phyloP scores from a whole-genome alignment of 2,888 invertebrate genomes.

The Strigamia transsilvanica region DNA sequence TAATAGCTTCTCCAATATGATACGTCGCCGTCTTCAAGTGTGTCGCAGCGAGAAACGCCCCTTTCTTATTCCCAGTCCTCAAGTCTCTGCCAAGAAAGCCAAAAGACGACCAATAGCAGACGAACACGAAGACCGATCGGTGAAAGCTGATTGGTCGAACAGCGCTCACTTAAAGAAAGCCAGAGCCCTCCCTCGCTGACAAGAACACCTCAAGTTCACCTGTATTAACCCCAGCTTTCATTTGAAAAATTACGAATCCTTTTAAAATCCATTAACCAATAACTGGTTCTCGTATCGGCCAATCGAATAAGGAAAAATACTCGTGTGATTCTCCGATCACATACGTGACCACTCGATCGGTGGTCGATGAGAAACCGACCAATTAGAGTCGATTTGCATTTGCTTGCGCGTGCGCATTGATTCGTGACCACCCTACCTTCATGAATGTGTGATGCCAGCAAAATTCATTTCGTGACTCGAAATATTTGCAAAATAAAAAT shows the following conservation, averaged over 20 bases:
- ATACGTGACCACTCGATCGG: constrained; percentile 4
- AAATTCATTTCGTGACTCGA: constrained; percentile 20
- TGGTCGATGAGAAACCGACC: constrained; percentile 15
- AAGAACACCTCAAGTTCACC: constrained; percentile 15
- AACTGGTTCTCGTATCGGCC: neutral
- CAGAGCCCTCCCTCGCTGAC: constrained; percentile 20
- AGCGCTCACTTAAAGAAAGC: neutral
- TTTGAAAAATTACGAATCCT: neutral
- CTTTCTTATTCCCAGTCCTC: constrained; percentile 20
- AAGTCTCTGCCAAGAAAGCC: constrained; percentile 20
- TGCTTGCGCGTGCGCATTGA: constrained; percentile 5
- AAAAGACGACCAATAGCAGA: constrained; percentile 15
- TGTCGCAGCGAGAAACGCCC: neutral
- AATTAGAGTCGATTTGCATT: constrained; percentile 20
- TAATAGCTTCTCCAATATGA: constrained; percentile 14
- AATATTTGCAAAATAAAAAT: constrained; percentile 20
- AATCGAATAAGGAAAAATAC: neutral
- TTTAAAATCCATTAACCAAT: neutral
- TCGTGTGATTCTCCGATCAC: constrained; percentile 4
- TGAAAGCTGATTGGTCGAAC: constrained; percentile 20
- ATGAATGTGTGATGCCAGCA: constrained; percentile 15
- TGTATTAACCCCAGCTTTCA: constrained; percentile 1
- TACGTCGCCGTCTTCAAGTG: constrained; percentile 8
- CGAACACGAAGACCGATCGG: constrained; percentile 20
- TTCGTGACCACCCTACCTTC: neutral